These are phyloP conservation scores for Hipparchia sbordonii DNA, from an alignment of 2,888 invertebrate species.

Conservation along the genomic window DNA sequence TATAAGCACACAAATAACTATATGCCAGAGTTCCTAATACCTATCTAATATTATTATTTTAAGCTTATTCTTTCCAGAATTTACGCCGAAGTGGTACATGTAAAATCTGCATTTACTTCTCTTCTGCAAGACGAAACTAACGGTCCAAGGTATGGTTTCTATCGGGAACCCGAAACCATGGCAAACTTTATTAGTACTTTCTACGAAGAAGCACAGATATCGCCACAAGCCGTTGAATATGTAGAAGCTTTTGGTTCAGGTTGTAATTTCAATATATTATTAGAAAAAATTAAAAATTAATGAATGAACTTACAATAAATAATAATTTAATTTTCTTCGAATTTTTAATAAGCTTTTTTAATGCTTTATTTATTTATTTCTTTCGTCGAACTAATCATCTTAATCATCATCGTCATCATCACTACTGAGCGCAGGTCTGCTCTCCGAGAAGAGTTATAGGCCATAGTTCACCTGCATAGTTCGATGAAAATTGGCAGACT, in stretches of 20 bases:
- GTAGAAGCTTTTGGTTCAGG: conserved; percentile 94
- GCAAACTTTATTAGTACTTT: conserved; percentile 79
- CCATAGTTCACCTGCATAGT: too few species aligned
- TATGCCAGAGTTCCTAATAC: not conserved
- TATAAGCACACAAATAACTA: not conserved
- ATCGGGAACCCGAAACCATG: conserved; percentile 76
- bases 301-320: too few species aligned
- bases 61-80: conserved; percentile 55
- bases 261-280: conserved; percentile 43
- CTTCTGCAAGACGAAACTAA: conserved; percentile 68
- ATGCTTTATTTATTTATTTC: too few species aligned
- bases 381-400: too few species aligned
- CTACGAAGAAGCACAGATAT: conserved; percentile 84
- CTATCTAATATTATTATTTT: too few species aligned
- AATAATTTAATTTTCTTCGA: too few species aligned
- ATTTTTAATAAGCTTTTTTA: too few species aligned
- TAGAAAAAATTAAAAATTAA: not conserved
- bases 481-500: too few species aligned
- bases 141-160: conserved; percentile 79
- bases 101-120: conserved; percentile 85
- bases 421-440: too few species aligned
- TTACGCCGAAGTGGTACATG: conserved; percentile 80
- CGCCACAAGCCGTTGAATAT: conserved; percentile 87
- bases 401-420: too few species aligned
- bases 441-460: too few species aligned